Evolutionary conservation across 1,140 invertebrate species (phyloP), one percentile per base, ranked within the genome.

Genomic region (Zaprionus nigranus): DNA sequence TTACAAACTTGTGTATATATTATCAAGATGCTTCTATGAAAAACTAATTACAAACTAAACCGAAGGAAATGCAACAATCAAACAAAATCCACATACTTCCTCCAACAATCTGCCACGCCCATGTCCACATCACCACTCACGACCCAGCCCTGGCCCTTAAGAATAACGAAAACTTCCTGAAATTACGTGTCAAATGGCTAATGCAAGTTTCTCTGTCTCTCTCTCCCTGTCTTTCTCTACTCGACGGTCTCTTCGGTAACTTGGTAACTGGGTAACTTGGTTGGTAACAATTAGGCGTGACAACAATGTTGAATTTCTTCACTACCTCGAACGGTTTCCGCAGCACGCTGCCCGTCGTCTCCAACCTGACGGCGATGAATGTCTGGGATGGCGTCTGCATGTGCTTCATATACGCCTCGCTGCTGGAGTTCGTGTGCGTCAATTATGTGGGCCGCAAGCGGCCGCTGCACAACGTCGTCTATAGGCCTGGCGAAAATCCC

Each of bases 291-390:
- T 60, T 58, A 97, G 97, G 97, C 93, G 97, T 98, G 91, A 98
- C 98, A 81, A 98, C 98, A 93, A 98, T 98, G 98, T 96, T 98
- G 95, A 98, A 98, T 94, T 98, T 98, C 95, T 98, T 98, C 96
- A 98, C 98, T 79, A 98, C 97, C 87, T 97, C 97, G 66, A 97
- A 97, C 91, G 96, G 96, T 90, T 97, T 97, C 93, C 95, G 97
- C 85, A 96, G 96, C 79, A 98, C 97, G 53, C 94, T 98, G 90
- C 98, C 98, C 4, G 97, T 98, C 57, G 97, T 98, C 57, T 98
- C 97, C 13, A 98, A 98, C 93, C 93, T 98, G 82, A 98, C 97
- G 60, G 98, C 98, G 12, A 98, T 98, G 97, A 98, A 98, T 93
- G 96, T 98, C 12, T 98, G 97, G 97, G 98, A 98, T 91, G 97